Percentiles rank a stretch among this genome's conserved stretches.
These are phyloP conservation scores for Palythoa grandis DNA, from an alignment of 92 coral and sea anemone genomes.

Conservation along the genomic window DNA sequence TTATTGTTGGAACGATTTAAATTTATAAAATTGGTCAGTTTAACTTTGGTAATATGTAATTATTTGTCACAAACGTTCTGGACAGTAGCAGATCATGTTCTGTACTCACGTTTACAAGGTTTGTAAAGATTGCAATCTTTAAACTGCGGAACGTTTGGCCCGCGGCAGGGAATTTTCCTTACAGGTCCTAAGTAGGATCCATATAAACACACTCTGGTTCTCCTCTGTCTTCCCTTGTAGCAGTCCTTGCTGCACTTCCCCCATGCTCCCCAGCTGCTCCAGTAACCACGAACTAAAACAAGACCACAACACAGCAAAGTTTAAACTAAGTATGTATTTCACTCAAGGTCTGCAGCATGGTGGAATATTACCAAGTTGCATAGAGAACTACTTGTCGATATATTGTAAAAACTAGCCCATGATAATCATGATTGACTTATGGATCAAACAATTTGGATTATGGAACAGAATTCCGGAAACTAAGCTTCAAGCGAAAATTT, in stretches of 20 bases:
- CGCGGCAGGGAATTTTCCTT: constrained; percentile 22
- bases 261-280: constrained; percentile 44
- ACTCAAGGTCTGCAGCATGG: no score
- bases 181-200: constrained; percentile 4
- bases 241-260: constrained; percentile 38
- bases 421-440: no score
- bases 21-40: no score
- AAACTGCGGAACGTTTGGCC: background rate
- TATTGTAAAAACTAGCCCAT: no score
- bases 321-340: no score
- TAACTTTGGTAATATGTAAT: background rate
- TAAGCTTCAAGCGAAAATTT: no score
- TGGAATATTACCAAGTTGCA: no score
- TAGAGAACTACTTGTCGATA: no score
- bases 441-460: no score
- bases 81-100: background rate
- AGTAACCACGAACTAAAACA: constrained; percentile 30
- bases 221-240: constrained; percentile 20
- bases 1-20: background rate
- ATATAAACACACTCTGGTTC: constrained; percentile 15
- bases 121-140: constrained; percentile 19
- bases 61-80: background rate
- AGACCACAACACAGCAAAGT: background rate
- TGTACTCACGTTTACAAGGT: constrained; percentile 17
- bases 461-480: no score